phyloP scores from a whole-genome alignment of 2,888 invertebrate species.

The Scaeva pyrastri region DNA sequence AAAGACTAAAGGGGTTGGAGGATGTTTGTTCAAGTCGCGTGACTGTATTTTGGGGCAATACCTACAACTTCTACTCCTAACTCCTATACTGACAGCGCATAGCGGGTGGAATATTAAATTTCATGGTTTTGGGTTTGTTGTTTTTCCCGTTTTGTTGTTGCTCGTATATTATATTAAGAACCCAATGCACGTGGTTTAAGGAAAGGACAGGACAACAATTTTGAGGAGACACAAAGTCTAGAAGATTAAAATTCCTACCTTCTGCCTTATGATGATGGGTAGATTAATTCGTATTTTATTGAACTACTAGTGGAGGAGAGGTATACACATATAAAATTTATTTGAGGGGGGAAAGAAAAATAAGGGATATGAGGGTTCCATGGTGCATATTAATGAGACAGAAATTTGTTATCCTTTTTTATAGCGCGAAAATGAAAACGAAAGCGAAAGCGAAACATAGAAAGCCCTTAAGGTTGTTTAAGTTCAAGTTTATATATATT shows the following conservation, averaged over 20 bases:
- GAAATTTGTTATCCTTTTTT: conserved; percentile 34
- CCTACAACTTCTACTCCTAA: too few relatives aligned
- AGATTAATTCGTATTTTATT: conserved; percentile 40
- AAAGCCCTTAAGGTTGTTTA: not conserved
- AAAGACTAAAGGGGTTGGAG: not conserved
- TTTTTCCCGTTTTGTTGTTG: not conserved
- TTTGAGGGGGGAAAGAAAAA: not conserved
- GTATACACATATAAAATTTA: conserved; percentile 4
- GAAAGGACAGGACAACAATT: conserved; percentile 14
- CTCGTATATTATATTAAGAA: conserved; percentile 9
- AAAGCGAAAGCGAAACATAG: conserved; percentile 2
- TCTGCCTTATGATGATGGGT: not conserved
- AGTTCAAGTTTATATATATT: not conserved
- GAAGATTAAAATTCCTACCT: conserved; percentile 37
- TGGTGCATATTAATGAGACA: conserved; percentile 34
- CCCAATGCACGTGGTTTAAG: conserved; percentile 26
- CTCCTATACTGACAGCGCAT: too few relatives aligned
- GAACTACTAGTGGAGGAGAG: conserved; percentile 4
- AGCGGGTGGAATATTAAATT: conserved; percentile 37
- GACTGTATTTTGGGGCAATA: conserved; percentile 13
- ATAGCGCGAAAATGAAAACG: conserved; percentile 29
- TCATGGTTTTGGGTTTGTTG: conserved; percentile 7
- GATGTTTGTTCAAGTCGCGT: conserved; percentile 24
- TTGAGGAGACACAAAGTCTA: conserved; percentile 39
- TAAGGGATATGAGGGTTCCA: conserved; percentile 6